Evolutionary conservation across 2,113 vertebrate genomes (phyloP), one percentile per base, ranked within the genome.

Genomic region (Polypterus senegalus): DNA sequence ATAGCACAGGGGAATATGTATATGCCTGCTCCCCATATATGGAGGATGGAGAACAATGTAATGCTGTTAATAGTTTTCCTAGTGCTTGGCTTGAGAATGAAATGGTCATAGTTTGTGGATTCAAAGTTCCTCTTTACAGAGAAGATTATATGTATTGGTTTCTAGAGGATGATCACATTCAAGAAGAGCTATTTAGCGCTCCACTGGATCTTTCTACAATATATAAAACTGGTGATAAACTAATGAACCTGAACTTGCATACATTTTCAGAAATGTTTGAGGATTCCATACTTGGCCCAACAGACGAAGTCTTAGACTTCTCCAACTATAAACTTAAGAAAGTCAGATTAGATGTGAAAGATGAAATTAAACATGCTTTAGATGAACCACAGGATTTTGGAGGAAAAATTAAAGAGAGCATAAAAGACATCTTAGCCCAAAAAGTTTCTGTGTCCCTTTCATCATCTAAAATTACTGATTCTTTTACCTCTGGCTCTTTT

Each of bases 181-280:
- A 88, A 70, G 74, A 79, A 57, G 78, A 85, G 60, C 71, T 81
- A 67, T 69, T 86, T 46, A 90, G 87, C 77, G 84, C 78, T 9
- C 92, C 94, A 43, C 77, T 97, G 64, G 91, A 98, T 80, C 86
- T 97, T 74, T 94, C 94, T 71, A 71, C 88, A 66, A 84, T 86
- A 55, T 89, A 89, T 64, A 86, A 82, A 73, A 91, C 85, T 79
- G 94, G 82, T 0, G 85, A 91, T 61, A 81, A 88, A 63, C 78
- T 92, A 49, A 88, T 92, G 84, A 90, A 86, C 78, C 78, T 92
- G 78, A 92, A 93, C 75, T 79, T 93, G 62, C 85, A 91, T 68
- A 82, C 84, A 1, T 92, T 95, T 73, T 90, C 93, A 48, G 74
- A 91, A 66, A 84, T 92, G 81, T 89, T 92, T 85, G 88, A 92